Base-by-base conservation (phyloP, 2,888 invertebrate genomes). In the Uropetala carovei region DNA sequence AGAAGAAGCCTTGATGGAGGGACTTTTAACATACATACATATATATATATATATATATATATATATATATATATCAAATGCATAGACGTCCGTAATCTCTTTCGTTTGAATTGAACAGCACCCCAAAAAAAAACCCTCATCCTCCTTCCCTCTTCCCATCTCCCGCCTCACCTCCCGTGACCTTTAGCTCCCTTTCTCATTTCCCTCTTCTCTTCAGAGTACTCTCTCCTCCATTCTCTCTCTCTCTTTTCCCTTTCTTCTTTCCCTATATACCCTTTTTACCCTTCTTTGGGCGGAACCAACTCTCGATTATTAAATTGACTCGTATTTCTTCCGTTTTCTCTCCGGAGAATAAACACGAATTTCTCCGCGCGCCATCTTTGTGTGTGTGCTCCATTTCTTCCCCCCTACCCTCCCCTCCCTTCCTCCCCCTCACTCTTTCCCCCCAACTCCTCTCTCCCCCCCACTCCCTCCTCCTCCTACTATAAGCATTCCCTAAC, bases 261-360 rank as follows among this genome's bases (percentile, higher is more conserved):
- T 4, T 75, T 27, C 75, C 75, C 16, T 11, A 16, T 43, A 9
- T 30, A 10, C 13, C 43, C 82, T 43, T 43, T 30, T 82, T 18
- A 43, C 59, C 59, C n/a, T 59, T 59, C 59, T 22, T 85, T 85
- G n/a, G 85, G n/a, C 68, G 22, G 68, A 68, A 22, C 68, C 22
- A 68, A 68, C n/a, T 68, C 68, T 68, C 68, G 68, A 11, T 85
- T 22, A 43, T 84, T 30, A 56, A 84, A 84, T n/a, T n/a, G 43
- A 84, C 43, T 84, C 83, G 83, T 43, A 14, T n/a, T 56, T 43
- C 18, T 84, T 56, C 30, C 83, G 56, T 43, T 43, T 84, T 56
- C 56, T 30, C 9, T 16, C 68, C 18, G 0, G 22, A n/a, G 68
- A n/a, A 22, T 68, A 68, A 68, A 68, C 68, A 68, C 68, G 68